These are phyloP conservation scores for Hirtodrosophila duncani DNA, from an alignment of 2,888 invertebrate genomes.

Conservation along the genomic window DNA sequence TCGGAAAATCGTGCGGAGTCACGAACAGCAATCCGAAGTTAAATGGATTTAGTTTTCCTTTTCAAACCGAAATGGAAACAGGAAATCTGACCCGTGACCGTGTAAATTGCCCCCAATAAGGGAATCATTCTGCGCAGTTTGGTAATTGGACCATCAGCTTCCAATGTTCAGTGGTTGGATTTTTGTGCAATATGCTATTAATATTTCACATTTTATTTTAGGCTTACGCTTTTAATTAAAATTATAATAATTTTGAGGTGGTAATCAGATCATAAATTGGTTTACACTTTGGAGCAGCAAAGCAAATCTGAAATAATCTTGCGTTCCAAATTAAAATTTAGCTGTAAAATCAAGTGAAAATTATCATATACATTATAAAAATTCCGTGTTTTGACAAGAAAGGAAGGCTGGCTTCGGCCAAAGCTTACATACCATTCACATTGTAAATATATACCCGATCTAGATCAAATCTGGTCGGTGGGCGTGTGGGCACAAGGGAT, in stretches of 20 bases:
- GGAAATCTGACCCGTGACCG: no score
- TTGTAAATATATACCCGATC: no score
- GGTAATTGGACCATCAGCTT: background rate
- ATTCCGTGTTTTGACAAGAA: no score
- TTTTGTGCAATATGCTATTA: constrained; percentile 46
- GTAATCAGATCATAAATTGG: constrained; percentile 10
- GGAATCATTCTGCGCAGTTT: background rate
- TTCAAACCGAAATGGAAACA: no score
- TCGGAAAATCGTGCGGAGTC: no score
- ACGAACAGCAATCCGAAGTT: no score
- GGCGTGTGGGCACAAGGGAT: no score
- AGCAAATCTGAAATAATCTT: constrained; percentile 13
- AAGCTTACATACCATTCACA: no score
- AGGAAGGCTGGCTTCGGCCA: no score
- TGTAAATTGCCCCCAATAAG: no score
- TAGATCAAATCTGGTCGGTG: no score
- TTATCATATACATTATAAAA: constrained; percentile 68
- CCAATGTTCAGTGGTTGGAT: background rate
- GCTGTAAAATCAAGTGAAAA: constrained; percentile 61
- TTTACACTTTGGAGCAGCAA: constrained; percentile 3
- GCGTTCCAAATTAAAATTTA: constrained; percentile 36
- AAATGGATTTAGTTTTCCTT: no score
- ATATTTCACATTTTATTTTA: constrained; percentile 66
- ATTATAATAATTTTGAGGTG: constrained; percentile 68
- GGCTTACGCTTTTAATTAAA: constrained; percentile 56